Percentiles rank a stretch among this genome's conserved stretches.
phyloP scores from a whole-genome alignment of 2,797 vertebrate genomes.

The Rhodeus uyekii region DNA sequence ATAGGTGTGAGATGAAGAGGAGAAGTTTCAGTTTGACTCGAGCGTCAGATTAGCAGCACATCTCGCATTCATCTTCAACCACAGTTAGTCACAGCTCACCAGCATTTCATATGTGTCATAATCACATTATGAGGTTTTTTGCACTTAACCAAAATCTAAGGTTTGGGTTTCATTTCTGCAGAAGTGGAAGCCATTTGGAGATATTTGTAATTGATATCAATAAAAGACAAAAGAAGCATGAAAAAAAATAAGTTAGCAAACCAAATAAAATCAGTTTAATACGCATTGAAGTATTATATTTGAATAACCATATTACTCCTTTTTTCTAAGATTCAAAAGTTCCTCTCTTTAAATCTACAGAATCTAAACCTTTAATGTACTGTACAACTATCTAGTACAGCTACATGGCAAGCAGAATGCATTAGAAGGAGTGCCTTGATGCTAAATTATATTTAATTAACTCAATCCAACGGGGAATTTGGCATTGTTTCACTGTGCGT shows the following conservation, averaged over 20 bases:
- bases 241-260: neutral
- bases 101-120: slow-evolving; percentile 27
- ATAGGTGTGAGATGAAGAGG: slow-evolving; percentile 30
- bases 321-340: neutral
- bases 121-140: slow-evolving; percentile 44
- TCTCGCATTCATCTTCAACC: slow-evolving; percentile 54
- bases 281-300: neutral
- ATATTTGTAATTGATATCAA: slow-evolving; percentile 4
- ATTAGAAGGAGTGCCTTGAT: slow-evolving; percentile 39
- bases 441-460: slow-evolving; percentile 49
- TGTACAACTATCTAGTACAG: neutral
- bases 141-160: slow-evolving; percentile 26
- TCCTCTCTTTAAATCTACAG: neutral
- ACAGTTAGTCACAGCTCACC: slow-evolving; percentile 53
- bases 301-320: neutral
- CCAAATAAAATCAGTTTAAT: neutral
- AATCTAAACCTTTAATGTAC: slow-evolving; percentile 18
- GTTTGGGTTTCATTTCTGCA: slow-evolving; percentile 66
- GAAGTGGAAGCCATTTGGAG: slow-evolving; percentile 52
- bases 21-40: slow-evolving; percentile 65
- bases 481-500: slow-evolving; percentile 48
- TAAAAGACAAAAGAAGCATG: neutral
- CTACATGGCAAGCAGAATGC: slow-evolving; percentile 16
- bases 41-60: slow-evolving; percentile 39
- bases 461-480: slow-evolving; percentile 38